phyloP scores from a whole-genome alignment of 2,888 invertebrate species.

The Diabrotica balteata region DNA sequence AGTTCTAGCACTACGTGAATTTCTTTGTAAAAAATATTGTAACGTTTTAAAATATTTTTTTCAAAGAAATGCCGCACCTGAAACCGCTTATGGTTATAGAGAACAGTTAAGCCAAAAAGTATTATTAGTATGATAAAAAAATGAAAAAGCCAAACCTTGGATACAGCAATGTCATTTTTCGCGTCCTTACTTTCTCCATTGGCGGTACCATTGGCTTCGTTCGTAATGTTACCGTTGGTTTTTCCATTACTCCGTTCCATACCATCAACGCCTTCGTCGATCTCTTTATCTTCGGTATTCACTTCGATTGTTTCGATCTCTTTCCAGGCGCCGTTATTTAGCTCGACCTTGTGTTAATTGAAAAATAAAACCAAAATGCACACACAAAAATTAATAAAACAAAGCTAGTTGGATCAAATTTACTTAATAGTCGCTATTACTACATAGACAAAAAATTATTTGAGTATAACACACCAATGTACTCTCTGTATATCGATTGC shows the following conservation, averaged over 20 bases:
- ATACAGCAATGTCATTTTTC: constrained; percentile 37
- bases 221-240: constrained; percentile 31
- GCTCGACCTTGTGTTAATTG: constrained; percentile 58
- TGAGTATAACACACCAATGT: too few relatives aligned
- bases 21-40: too few relatives aligned
- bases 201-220: constrained; percentile 33
- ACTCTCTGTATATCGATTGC: too few relatives aligned
- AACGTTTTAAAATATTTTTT: too few relatives aligned
- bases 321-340: constrained; percentile 57
- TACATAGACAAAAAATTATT: too few relatives aligned
- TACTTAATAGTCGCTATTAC: too few relatives aligned
- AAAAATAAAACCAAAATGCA: constrained; percentile 41
- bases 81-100: too few relatives aligned
- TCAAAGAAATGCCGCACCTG: too few relatives aligned
- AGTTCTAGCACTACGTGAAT: too few relatives aligned
- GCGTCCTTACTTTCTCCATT: constrained; percentile 38
- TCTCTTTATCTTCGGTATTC: constrained; percentile 35
- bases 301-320: constrained; percentile 57
- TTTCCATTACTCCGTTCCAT: constrained; percentile 30
- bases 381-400: constrained; percentile 19
- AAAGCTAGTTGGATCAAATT: too few relatives aligned
- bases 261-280: constrained; percentile 7
- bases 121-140: constrained; percentile 20
- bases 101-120: neutral
- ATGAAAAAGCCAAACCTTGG: constrained; percentile 45